Percentiles rank a stretch among this genome's conserved stretches.
Evolutionary conservation across 2,113 vertebrate species (phyloP).

Genomic region (Hassar affinis): DNA sequence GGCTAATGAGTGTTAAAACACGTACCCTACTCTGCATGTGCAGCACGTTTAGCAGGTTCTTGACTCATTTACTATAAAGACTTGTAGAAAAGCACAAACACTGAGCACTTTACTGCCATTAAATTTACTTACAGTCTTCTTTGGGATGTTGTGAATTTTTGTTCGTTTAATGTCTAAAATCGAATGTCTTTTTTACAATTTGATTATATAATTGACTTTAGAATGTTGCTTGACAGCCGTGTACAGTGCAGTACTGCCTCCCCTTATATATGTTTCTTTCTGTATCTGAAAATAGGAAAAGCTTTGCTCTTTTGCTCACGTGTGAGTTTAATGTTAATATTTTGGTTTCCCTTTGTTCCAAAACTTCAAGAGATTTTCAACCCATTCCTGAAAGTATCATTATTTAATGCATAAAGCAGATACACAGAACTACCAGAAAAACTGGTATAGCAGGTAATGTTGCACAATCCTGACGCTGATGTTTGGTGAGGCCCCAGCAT

Average conservation of each 20-base stretch:
- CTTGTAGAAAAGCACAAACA: neutral
- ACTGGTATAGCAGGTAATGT: too few species aligned
- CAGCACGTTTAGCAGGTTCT: neutral
- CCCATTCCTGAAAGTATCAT: too few species aligned
- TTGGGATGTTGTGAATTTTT: neutral
- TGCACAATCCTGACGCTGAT: too few species aligned
- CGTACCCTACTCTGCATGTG: neutral
- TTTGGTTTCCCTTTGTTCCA: neutral
- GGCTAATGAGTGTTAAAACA: neutral
- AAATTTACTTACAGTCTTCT: neutral
- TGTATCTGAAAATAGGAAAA: neutral
- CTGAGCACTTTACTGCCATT: neutral
- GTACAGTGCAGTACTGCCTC: neutral
- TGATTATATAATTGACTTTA: too few species aligned
- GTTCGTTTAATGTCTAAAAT: too few species aligned
- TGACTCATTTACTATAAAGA: neutral
- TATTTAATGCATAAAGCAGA: neutral
- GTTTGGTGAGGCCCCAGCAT: too few species aligned
- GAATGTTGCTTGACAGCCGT: too few species aligned
- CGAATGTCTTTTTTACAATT: too few species aligned
- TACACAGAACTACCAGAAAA: too few species aligned
- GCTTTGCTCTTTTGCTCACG: neutral
- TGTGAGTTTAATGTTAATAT: neutral
- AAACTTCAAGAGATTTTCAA: neutral
- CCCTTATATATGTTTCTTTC: too few species aligned